Evolutionary conservation across 2,797 vertebrate species (phyloP).

Genomic region (Buceros bicornis): DNA sequence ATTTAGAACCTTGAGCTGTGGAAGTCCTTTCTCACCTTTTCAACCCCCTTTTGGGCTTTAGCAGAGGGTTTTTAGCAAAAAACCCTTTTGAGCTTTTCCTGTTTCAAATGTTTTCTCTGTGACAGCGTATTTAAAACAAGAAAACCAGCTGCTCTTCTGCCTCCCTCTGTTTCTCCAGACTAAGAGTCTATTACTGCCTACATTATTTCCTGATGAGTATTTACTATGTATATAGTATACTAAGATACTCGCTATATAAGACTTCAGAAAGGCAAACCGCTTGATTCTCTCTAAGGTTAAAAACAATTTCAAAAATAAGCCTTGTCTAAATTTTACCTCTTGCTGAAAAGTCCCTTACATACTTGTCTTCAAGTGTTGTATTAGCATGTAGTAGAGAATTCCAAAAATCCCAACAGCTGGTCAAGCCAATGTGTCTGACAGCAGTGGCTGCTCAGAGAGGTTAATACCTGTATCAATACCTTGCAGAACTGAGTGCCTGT

Average conservation of each 20-base stretch:
- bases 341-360: neutral
- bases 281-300: neutral
- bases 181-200: neutral
- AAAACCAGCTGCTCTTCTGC: neutral
- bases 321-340: neutral
- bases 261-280: neutral
- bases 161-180: neutral
- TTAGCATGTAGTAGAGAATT: neutral
- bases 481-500: neutral
- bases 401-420: neutral
- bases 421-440: neutral
- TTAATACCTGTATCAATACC: too few relatives aligned
- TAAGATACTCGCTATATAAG: neutral
- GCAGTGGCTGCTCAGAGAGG: neutral
- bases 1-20: neutral
- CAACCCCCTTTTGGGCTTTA: neutral
- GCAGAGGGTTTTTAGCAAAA: neutral
- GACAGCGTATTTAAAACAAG: neutral
- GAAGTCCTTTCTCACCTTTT: neutral
- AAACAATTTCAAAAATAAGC: neutral
- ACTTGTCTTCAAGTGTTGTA: neutral
- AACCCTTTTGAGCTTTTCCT: neutral
- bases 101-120: neutral
- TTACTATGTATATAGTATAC: neutral
- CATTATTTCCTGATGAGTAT: neutral